Percentiles rank a stretch among this genome's conserved stretches.
These are phyloP conservation scores for Morbakka virulenta DNA, from an alignment of 30 jellyfish, hydroid and myxozoan species.

Conservation along the genomic window DNA sequence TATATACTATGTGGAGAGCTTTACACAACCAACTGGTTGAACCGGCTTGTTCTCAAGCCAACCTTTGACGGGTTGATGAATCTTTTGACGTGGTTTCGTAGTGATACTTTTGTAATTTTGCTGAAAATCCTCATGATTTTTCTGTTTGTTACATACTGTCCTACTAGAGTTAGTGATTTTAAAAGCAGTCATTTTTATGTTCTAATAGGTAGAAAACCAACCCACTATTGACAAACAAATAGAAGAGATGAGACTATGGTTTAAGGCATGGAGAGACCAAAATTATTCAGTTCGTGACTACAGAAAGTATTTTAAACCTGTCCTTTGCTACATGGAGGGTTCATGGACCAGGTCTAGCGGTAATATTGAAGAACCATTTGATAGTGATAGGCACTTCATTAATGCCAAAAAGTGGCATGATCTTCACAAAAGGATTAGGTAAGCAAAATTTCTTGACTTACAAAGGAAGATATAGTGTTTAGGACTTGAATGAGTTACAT, in stretches of 20 bases:
- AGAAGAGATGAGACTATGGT: constrained; percentile 84
- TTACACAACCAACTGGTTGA: constrained; percentile 14
- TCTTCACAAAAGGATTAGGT: constrained; percentile 63
- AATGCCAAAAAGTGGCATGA: constrained; percentile 85
- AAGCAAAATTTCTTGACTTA: no score
- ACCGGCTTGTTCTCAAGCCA: constrained; percentile 34
- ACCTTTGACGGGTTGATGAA: constrained; percentile 32
- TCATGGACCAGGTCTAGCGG: constrained; percentile 82
- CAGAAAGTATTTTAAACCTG: constrained; percentile 70
- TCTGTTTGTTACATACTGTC: no score
- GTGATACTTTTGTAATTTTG: constrained; percentile 1
- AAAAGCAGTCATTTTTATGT: no score
- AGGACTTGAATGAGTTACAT: no score
- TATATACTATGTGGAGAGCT: constrained; percentile 3
- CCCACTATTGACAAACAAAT: constrained; percentile 50
- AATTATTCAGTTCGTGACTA: constrained; percentile 67
- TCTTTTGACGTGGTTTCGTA: background rate
- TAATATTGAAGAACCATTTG: constrained; percentile 73
- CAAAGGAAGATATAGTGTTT: no score
- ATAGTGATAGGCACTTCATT: constrained; percentile 81
- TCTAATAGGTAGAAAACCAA: no score
- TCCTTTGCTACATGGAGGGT: constrained; percentile 91
- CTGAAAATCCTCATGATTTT: no score
- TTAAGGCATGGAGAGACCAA: constrained; percentile 83
- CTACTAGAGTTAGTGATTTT: no score